Evolutionary conservation across 1,140 invertebrate genomes (phyloP).

Genomic region (Brachionus paranguensis): DNA sequence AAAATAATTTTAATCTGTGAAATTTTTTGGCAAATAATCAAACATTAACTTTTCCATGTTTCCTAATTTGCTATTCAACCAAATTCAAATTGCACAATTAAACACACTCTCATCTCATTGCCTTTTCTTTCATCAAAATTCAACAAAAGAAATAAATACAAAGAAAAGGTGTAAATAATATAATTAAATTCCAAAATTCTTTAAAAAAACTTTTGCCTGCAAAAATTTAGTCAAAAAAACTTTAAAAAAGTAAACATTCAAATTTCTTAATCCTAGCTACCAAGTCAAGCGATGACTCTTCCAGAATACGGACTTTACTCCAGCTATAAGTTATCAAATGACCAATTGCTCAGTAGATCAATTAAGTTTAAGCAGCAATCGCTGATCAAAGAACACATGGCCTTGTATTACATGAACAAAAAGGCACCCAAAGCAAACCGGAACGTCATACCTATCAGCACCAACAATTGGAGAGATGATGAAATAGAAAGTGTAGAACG

Average conservation of each 20-base stretch:
- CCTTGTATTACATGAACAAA: background rate
- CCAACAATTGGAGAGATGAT: background rate
- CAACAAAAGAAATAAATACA: background rate
- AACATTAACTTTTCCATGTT: background rate
- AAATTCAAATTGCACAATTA: background rate
- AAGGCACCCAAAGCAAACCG: background rate
- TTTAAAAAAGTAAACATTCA: background rate
- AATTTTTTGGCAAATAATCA: background rate
- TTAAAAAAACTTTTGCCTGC: background rate
- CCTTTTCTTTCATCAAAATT: background rate
- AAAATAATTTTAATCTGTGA: background rate
- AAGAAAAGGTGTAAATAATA: background rate
- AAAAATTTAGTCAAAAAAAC: background rate
- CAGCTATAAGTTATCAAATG: background rate
- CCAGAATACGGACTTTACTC: background rate
- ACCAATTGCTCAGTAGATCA: background rate
- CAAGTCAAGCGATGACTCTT: background rate
- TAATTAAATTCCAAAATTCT: background rate
- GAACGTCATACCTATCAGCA: background rate
- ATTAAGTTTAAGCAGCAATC: background rate
- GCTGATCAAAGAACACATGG: conserved; percentile 1
- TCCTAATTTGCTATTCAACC: background rate
- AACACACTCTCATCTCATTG: background rate
- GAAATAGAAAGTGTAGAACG: background rate
- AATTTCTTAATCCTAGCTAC: background rate